These are phyloP conservation scores for Lagodon rhomboides DNA, from an alignment of 2,797 vertebrate genomes.

Conservation along the genomic window DNA sequence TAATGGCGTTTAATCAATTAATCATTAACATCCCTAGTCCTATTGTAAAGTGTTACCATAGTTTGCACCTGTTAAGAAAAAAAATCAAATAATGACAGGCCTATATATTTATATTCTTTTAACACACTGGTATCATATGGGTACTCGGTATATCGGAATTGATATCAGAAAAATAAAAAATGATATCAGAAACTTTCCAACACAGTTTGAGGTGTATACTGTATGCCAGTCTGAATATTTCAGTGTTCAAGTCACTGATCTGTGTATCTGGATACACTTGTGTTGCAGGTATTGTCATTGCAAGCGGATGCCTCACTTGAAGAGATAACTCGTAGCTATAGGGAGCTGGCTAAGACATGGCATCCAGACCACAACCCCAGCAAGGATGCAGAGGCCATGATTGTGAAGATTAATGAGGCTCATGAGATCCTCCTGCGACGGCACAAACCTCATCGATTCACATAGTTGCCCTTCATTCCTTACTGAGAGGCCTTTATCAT, in stretches of 20 bases:
- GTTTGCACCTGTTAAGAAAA: too few species aligned
- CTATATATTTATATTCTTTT: too few species aligned
- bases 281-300: conserved; percentile 88
- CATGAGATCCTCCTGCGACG: conserved; percentile 87
- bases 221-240: background rate
- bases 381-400: conserved; percentile 88
- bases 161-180: too few species aligned
- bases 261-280: conserved; percentile 18
- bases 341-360: conserved; percentile 90
- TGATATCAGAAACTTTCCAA: too few species aligned
- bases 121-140: too few species aligned
- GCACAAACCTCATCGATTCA: conserved; percentile 71
- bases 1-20: too few species aligned
- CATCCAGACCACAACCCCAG: conserved; percentile 92
- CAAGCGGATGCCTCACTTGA: conserved; percentile 83
- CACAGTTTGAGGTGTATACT: background rate
- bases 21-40: too few species aligned
- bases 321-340: conserved; percentile 89
- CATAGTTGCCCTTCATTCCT: conserved; percentile 43
- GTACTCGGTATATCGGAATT: too few species aligned
- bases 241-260: background rate
- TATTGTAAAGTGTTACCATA: too few species aligned
- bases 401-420: conserved; percentile 90
- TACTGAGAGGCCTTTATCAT: background rate
- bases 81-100: too few species aligned